Percentiles rank a stretch among this genome's conserved stretches.
Evolutionary conservation across 2,888 invertebrate species (phyloP).

Genomic region (Ectropis crepuscularia): DNA sequence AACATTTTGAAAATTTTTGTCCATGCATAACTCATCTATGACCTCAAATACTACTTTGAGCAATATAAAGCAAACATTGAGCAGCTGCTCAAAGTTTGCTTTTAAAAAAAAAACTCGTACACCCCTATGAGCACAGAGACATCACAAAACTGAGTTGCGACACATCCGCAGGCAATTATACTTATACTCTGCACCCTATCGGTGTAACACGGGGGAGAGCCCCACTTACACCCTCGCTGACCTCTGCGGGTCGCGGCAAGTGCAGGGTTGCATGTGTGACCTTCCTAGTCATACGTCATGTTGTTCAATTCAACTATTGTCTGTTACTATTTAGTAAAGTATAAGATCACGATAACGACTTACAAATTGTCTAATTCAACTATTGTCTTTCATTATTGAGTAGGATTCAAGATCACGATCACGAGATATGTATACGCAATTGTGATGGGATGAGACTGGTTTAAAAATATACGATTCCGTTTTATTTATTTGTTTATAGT

Average conservation of each 20-base stretch:
- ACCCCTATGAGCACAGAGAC: constrained; percentile 49
- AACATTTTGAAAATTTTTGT: no score
- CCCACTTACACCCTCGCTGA: constrained; percentile 37
- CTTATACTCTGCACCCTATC: constrained; percentile 49
- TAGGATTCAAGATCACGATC: no score
- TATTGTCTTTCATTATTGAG: not conserved
- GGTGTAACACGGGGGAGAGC: constrained; percentile 46
- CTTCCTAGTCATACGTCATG: not conserved
- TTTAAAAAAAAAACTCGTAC: not conserved
- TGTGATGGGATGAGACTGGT: no score
- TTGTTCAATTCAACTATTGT: not conserved
- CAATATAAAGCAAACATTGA: no score
- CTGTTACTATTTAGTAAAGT: no score
- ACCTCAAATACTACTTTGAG: no score
- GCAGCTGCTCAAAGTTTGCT: no score
- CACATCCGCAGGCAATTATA: constrained; percentile 66
- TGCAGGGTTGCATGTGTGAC: not conserved
- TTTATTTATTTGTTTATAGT: no score
- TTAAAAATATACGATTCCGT: no score
- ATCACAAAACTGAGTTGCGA: constrained; percentile 58
- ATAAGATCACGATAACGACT: no score
- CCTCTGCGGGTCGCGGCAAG: constrained; percentile 33
- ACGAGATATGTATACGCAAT: no score
- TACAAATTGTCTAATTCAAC: not conserved
- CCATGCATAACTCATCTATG: no score